Evolutionary conservation across 2,888 invertebrate genomes (phyloP).

Genomic region (Eretmocerus hayati): DNA sequence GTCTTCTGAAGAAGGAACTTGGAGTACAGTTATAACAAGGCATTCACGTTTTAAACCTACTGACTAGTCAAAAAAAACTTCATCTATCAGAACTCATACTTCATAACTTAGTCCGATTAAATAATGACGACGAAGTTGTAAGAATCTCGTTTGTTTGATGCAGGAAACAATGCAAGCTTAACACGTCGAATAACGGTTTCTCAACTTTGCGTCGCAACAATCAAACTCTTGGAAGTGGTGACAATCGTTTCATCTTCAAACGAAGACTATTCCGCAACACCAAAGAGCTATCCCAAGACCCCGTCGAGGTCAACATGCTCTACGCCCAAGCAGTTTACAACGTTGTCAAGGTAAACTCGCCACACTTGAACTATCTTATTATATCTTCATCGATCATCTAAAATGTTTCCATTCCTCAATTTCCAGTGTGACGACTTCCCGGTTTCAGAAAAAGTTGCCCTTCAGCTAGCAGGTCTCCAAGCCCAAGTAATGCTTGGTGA

Average conservation of each 20-base stretch:
- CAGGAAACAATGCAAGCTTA: constrained; percentile 54
- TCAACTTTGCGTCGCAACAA: constrained; percentile 53
- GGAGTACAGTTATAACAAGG: no score
- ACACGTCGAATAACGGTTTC: constrained; percentile 49
- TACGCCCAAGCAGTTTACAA: constrained; percentile 94
- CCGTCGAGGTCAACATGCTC: constrained; percentile 86
- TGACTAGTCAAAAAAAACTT: no score
- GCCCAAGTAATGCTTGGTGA: constrained; percentile 92
- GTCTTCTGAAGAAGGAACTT: no score
- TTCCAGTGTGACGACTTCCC: constrained; percentile 85
- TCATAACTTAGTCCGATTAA: no score
- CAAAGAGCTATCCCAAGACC: constrained; percentile 87
- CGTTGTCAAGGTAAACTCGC: constrained; percentile 75
- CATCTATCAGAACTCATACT: no score
- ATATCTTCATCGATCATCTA: no score
- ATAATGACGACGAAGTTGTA: no score
- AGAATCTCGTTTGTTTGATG: no score
- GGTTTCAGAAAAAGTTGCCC: constrained; percentile 87
- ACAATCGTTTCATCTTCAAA: constrained; percentile 88
- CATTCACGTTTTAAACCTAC: no score
- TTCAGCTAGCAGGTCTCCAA: constrained; percentile 89
- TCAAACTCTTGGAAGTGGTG: constrained; percentile 73
- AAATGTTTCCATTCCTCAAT: not conserved
- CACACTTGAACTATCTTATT: not conserved
- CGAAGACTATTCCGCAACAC: constrained; percentile 82